These are phyloP conservation scores for Enteromius thamalakanensis DNA, from an alignment of 2,797 vertebrate species.

Conservation along the genomic window DNA sequence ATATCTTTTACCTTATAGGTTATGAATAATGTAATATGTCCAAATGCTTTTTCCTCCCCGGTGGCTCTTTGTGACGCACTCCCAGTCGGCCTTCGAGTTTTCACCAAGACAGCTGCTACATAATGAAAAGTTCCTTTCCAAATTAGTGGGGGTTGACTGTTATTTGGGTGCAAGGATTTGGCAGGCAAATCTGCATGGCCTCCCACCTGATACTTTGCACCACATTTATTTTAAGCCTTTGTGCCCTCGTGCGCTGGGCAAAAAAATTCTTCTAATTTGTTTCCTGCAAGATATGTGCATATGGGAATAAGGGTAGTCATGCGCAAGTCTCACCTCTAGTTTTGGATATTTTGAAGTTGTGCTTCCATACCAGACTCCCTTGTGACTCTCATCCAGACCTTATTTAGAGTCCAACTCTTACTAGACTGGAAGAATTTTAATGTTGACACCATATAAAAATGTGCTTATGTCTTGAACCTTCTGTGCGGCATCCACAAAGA, in stretches of 20 bases:
- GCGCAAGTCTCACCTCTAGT: background rate
- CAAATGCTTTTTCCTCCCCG: conserved; percentile 24
- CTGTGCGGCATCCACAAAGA: background rate
- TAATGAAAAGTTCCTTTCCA: conserved; percentile 2
- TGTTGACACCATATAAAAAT: background rate
- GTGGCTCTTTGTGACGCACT: background rate
- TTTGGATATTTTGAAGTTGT: background rate
- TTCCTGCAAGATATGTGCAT: conserved; percentile 26
- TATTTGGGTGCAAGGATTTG: conserved; percentile 20
- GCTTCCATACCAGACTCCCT: background rate
- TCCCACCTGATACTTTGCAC: conserved; percentile 1
- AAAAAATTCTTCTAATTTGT: conserved; percentile 12
- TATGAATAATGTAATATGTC: conserved; percentile 36
- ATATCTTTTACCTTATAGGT: conserved; percentile 28
- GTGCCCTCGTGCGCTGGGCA: background rate
- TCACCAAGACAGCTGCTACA: conserved; percentile 10
- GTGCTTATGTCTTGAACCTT: background rate
- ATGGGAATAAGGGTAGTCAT: conserved; percentile 10
- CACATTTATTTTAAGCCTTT: conserved; percentile 10
- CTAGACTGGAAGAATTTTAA: background rate
- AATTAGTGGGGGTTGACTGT: conserved; percentile 4
- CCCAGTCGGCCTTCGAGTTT: conserved; percentile 2
- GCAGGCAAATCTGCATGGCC: conserved; percentile 21
- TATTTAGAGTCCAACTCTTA: background rate
- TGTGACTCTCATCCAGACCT: background rate